A percentile compares a stretch with the other conserved stretches of the same genome.
phyloP scores from a whole-genome alignment of 1,140 invertebrate genomes.

The Mercenaria mercenaria region DNA sequence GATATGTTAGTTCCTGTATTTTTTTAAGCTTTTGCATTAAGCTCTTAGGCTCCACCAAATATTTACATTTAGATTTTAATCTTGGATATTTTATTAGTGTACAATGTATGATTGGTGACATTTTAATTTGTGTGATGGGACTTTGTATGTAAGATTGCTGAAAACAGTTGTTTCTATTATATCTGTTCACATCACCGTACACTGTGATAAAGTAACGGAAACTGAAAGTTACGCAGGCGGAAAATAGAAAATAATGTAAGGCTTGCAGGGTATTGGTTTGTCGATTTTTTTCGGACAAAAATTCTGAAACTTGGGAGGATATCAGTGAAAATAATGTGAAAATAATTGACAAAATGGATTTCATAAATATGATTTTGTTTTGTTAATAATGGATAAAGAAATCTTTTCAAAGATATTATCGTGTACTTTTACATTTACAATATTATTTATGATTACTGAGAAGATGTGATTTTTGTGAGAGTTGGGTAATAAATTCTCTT shows the following conservation, averaged over 20 bases:
- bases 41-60: not conserved
- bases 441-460: not conserved
- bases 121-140: conserved; percentile 19
- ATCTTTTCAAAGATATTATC: not conserved
- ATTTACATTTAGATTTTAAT: not conserved
- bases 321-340: too few relatives aligned
- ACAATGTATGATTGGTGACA: not conserved
- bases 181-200: not conserved
- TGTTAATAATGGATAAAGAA: not conserved
- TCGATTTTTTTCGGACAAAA: conserved; percentile 12
- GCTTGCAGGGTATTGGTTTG: not conserved
- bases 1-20: too few relatives aligned
- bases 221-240: not conserved
- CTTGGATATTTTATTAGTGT: not conserved
- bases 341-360: conserved; percentile 13
- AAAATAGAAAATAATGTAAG: not conserved
- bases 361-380: not conserved
- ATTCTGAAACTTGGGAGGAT: not conserved
- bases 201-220: conserved; percentile 12
- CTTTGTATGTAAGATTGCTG: not conserved
- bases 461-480: not conserved
- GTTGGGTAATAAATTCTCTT: conserved; percentile 13
- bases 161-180: conserved; percentile 1
- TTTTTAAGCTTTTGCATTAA: too few relatives aligned
- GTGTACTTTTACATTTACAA: not conserved